Evolutionary conservation across 2,113 vertebrate species (phyloP).

Genomic region (Mustela lutreola): DNA sequence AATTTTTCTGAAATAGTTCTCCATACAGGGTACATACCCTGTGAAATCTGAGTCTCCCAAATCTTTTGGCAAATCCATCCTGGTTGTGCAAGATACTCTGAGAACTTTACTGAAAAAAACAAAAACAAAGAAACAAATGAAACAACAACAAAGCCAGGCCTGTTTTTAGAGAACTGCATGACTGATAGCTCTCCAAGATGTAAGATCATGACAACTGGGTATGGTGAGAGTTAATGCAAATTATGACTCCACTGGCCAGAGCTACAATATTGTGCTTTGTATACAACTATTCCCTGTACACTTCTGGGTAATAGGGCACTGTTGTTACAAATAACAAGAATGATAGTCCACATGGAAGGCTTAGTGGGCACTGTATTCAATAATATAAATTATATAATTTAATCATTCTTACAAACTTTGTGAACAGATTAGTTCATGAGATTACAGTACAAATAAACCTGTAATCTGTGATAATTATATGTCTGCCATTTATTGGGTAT

Average conservation of each 20-base stretch:
- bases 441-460: neutral
- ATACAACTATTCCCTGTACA: neutral
- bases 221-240: neutral
- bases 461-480: neutral
- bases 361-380: neutral
- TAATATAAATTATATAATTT: neutral
- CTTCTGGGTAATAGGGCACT: neutral
- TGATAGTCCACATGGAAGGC: neutral
- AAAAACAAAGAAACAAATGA: neutral
- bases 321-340: neutral
- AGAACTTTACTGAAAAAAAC: neutral
- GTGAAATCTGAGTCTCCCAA: neutral
- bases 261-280: neutral
- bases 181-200: neutral
- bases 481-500: neutral
- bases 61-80: neutral
- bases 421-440: neutral
- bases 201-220: neutral
- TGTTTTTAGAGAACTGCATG: neutral
- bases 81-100: neutral
- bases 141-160: neutral
- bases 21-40: neutral
- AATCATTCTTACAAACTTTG: neutral
- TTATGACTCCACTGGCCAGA: neutral
- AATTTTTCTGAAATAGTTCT: conserved; percentile 47